phyloP scores from a whole-genome alignment of 1,140 invertebrate genomes.

The Tetramorium alpestre region DNA sequence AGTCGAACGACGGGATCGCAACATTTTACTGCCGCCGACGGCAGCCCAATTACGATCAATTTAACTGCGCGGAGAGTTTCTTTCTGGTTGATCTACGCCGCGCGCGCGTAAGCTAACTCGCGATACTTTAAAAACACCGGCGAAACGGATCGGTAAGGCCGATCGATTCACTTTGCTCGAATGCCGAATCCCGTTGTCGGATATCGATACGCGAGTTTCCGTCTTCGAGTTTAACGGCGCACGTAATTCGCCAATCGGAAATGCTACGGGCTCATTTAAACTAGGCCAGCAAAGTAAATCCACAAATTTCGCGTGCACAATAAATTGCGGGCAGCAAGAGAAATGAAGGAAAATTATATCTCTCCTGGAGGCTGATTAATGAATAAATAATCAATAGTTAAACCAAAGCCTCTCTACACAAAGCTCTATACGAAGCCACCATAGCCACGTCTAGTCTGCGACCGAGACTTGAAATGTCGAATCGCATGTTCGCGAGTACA shows the following conservation, averaged over 20 bases:
- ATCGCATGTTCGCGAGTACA: conserved; percentile 39
- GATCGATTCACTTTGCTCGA: conserved; percentile 60
- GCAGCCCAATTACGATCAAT: conserved; percentile 58
- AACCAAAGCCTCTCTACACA: background rate
- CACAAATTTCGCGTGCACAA: background rate
- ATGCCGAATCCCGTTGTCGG: background rate
- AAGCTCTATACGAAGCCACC: background rate
- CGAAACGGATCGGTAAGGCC: conserved; percentile 34
- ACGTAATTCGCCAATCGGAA: background rate
- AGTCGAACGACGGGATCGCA: conserved; percentile 46
- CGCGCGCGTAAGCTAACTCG: background rate
- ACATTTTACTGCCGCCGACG: conserved; percentile 51
- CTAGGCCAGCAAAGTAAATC: background rate
- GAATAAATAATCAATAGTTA: conserved; percentile 5
- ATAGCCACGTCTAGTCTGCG: background rate
- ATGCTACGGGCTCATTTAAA: background rate
- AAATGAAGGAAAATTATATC: background rate
- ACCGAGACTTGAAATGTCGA: conserved; percentile 25
- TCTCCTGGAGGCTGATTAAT: background rate
- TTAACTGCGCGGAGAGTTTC: conserved; percentile 59
- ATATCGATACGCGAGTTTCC: background rate
- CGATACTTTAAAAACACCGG: conserved; percentile 20
- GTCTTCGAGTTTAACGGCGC: background rate
- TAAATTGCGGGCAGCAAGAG: background rate
- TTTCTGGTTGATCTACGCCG: conserved; percentile 38